phyloP scores from a whole-genome alignment of 2,113 vertebrate genomes.

The Panthera uncia region DNA sequence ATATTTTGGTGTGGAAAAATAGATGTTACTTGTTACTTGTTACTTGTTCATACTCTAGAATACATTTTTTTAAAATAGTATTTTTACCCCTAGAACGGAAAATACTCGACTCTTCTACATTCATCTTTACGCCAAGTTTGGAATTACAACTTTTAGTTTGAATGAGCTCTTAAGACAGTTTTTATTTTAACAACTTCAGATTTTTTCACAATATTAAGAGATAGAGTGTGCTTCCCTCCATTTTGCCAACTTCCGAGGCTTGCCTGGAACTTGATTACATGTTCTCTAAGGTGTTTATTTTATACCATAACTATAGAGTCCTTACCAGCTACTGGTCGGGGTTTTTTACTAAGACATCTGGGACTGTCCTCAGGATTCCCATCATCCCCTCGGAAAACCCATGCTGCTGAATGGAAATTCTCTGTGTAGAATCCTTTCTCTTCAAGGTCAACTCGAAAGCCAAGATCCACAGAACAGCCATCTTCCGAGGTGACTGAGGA shows the following conservation, averaged over 20 bases:
- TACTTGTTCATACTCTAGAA: not conserved
- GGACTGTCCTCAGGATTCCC: conserved; percentile 82
- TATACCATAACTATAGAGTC: not conserved
- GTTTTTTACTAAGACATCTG: conserved; percentile 86
- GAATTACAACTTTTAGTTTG: not conserved
- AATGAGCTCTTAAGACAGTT: not conserved
- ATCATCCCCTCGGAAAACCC: conserved; percentile 93
- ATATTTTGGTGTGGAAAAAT: not conserved
- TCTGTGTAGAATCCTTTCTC: conserved; percentile 93
- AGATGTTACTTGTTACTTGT: not conserved
- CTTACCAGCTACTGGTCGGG: conserved; percentile 89
- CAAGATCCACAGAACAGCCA: conserved; percentile 85
- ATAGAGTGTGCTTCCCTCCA: not conserved
- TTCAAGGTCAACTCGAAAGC: conserved; percentile 83
- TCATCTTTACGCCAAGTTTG: not conserved
- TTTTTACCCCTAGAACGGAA: not conserved
- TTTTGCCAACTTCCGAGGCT: not conserved
- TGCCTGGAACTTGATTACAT: not conserved
- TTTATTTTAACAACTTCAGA: conserved; percentile 3
- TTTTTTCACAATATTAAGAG: not conserved
- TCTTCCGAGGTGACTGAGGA: conserved; percentile 89
- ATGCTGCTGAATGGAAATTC: conserved; percentile 92
- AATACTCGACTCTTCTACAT: not conserved
- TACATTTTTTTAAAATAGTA: not conserved
- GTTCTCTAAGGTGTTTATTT: not conserved